Conservation (phyloP, 2,113 vertebrate genomes). For the Tachuris rubrigastra region DNA sequence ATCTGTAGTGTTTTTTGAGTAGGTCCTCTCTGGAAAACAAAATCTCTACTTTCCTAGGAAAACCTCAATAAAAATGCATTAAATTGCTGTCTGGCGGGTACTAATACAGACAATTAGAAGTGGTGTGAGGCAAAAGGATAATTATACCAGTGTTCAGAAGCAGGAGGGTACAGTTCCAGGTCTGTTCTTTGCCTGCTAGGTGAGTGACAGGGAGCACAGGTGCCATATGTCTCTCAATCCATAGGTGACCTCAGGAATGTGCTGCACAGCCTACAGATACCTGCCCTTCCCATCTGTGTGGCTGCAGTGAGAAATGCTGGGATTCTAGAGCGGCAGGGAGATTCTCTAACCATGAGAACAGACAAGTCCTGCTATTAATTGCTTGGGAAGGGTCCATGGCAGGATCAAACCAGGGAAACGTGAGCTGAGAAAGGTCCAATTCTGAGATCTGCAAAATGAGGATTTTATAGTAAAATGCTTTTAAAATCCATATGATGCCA, state of each 20-base stretch:
- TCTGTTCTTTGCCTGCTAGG: not conserved
- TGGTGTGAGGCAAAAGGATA: not conserved
- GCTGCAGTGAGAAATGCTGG: fast-evolving
- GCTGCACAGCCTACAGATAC: not conserved
- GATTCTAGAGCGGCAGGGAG: not conserved
- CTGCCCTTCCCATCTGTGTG: fast-evolving
- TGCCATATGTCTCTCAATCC: not conserved
- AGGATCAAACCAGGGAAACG: not conserved
- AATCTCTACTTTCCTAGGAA: not conserved
- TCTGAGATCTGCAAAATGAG: not conserved
- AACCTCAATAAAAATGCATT: not conserved
- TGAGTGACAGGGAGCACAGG: not conserved
- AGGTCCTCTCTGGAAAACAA: not conserved
- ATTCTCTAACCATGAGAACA: not conserved
- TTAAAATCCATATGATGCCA: not conserved
- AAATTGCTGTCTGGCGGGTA: not conserved
- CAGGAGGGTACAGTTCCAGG: not conserved
- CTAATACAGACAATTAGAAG: not conserved
- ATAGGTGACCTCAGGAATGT: not conserved
- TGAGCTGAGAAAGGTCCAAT: not conserved
- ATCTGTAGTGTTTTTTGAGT: not conserved
- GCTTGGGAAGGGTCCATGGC: not conserved
- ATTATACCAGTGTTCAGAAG: not conserved
- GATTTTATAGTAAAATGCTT: not conserved
- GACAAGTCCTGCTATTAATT: not conserved